These are phyloP conservation scores for Papilio xuthus DNA, from an alignment of 1,140 invertebrate species.

Conservation along the genomic window DNA sequence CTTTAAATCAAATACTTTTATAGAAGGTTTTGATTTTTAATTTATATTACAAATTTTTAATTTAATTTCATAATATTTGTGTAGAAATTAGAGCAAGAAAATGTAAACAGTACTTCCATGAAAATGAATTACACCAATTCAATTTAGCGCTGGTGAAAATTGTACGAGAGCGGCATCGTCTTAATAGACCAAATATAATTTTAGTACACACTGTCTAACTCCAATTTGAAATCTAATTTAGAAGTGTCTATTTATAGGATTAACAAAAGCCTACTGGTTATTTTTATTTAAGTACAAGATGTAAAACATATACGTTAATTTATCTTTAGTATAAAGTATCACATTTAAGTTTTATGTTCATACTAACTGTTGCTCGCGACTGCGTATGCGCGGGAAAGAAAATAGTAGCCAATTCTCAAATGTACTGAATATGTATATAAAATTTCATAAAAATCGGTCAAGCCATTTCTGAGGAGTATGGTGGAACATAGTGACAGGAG, in stretches of 20 bases:
- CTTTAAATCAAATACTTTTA: background rate
- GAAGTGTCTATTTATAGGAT: background rate
- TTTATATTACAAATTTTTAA: background rate
- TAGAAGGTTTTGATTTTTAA: background rate
- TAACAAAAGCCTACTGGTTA: background rate
- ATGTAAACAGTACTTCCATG: conserved; percentile 15
- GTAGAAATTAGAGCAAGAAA: conserved; percentile 7
- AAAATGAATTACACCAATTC: conserved; percentile 23
- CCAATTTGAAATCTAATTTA: conserved; percentile 13
- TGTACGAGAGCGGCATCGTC: conserved; percentile 22
- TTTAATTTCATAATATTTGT: background rate
- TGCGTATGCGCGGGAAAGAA: too few relatives aligned
- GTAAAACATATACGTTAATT: too few relatives aligned
- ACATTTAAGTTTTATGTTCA: too few relatives aligned
- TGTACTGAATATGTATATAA: too few relatives aligned
- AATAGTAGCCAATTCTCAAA: too few relatives aligned
- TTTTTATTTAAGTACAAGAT: background rate
- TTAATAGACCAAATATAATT: conserved; percentile 23
- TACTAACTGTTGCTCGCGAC: too few relatives aligned
- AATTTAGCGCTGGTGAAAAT: conserved; percentile 25
- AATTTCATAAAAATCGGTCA: too few relatives aligned
- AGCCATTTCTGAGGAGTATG: too few relatives aligned
- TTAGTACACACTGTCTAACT: conserved; percentile 5
- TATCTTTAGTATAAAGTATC: background rate
- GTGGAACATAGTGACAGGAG: too few relatives aligned